These are phyloP conservation scores for Cottoperca gobio DNA, from an alignment of 2,797 vertebrate genomes.

Conservation along the genomic window DNA sequence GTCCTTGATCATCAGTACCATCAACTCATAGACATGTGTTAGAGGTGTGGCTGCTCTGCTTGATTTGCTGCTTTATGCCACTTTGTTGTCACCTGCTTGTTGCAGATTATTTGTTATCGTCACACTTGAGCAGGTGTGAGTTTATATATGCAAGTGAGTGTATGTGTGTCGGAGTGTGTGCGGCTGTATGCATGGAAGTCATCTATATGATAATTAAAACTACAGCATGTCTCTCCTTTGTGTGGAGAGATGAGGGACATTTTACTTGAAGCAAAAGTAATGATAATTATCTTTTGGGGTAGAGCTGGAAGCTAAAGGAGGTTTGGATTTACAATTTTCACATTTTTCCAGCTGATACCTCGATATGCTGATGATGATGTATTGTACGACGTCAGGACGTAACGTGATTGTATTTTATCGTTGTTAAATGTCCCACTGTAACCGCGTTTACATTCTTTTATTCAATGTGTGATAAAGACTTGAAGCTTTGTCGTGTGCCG, in stretches of 20 bases:
- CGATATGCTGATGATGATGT: no score
- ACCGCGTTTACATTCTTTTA: background rate
- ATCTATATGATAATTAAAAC: conserved; percentile 52
- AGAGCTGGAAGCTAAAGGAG: background rate
- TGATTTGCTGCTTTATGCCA: conserved; percentile 13
- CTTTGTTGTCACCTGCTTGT: conserved; percentile 18
- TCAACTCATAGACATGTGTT: conserved; percentile 48
- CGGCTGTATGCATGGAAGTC: conserved; percentile 19
- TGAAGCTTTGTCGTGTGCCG: no score
- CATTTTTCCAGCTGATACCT: no score
- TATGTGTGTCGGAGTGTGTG: conserved; percentile 6
- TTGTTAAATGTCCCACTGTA: background rate
- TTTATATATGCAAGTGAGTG: background rate
- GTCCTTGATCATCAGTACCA: conserved; percentile 43
- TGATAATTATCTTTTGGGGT: conserved; percentile 23
- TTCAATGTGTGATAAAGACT: background rate
- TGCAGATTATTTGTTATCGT: background rate
- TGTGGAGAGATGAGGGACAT: conserved; percentile 20
- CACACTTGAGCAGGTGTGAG: conserved; percentile 16
- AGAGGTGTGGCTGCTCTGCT: conserved; percentile 35
- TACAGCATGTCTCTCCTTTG: conserved; percentile 5
- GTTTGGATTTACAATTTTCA: background rate
- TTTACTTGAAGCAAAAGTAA: conserved; percentile 33
- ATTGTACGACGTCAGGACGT: background rate
- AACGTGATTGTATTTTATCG: background rate